Evolutionary conservation across 2,797 vertebrate species (phyloP).

Genomic region (Argyrosomus regius): DNA sequence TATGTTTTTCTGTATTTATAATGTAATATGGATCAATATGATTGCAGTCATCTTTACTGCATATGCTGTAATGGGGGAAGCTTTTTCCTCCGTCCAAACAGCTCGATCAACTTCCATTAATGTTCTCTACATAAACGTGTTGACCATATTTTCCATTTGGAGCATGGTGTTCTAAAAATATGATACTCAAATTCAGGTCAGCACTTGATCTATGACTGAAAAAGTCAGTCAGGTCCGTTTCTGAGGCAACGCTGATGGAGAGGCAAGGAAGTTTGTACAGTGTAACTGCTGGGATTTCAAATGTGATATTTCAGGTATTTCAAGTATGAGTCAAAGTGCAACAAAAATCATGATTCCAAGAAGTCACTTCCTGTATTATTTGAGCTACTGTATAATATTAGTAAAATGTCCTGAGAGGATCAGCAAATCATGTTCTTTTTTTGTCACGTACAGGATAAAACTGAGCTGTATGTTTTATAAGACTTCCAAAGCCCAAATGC

Average conservation of each 20-base stretch:
- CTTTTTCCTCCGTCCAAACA: not conserved
- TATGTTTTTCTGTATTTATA: not conserved
- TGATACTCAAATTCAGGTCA: slow-evolving; percentile 58
- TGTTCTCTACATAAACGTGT: slow-evolving; percentile 33
- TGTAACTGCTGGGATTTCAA: slow-evolving; percentile 12
- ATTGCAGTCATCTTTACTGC: not conserved
- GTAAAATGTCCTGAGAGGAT: not conserved
- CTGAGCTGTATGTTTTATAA: slow-evolving; percentile 10
- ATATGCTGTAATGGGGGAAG: not conserved
- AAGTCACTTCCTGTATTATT: not conserved
- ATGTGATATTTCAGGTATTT: not conserved
- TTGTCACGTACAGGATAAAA: slow-evolving; percentile 2
- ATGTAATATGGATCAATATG: not conserved
- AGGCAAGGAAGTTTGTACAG: not conserved
- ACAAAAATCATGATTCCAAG: not conserved
- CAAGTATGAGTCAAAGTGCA: not conserved
- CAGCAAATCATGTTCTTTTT: slow-evolving; percentile 1
- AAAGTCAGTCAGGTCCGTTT: slow-evolving; percentile 45
- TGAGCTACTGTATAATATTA: not conserved
- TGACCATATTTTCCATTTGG: slow-evolving; percentile 52
- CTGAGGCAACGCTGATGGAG: slow-evolving; percentile 27
- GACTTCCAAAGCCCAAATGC: not conserved
- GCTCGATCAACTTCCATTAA: slow-evolving; percentile 25
- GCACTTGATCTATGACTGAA: slow-evolving; percentile 49
- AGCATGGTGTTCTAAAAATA: slow-evolving; percentile 60